These are phyloP conservation scores for Drosophila anomelani DNA, from an alignment of 2,888 invertebrate species.

Conservation along the genomic window DNA sequence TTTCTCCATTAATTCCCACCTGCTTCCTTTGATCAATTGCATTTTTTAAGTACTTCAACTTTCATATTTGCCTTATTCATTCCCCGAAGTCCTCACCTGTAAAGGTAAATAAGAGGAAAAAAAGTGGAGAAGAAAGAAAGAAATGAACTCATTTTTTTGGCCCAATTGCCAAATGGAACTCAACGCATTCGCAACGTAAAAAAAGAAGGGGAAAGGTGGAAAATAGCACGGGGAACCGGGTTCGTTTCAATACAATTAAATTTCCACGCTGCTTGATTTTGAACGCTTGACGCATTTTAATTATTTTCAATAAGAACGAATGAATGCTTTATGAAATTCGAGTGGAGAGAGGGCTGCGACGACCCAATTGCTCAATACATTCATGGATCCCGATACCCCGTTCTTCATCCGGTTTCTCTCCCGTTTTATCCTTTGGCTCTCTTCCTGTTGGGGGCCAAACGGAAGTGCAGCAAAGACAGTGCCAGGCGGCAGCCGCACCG, in stretches of 20 bases:
- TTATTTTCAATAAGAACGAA: constrained; percentile 76
- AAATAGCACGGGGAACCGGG: constrained; percentile 8
- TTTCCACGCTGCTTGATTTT: constrained; percentile 79
- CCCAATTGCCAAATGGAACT: constrained; percentile 48
- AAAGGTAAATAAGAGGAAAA: constrained; percentile 3
- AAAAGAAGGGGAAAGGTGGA: background rate
- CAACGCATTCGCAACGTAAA: constrained; percentile 31
- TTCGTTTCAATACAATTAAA: constrained; percentile 72
- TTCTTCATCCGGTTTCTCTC: background rate
- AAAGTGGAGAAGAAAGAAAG: constrained; percentile 2
- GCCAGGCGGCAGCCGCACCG: constrained; percentile 24
- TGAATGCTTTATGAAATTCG: constrained; percentile 76
- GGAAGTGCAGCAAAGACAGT: constrained; percentile 67
- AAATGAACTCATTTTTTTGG: constrained; percentile 41
- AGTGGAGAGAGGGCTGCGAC: constrained; percentile 26
- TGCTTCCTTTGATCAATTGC: constrained; percentile 30
- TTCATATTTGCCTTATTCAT: constrained; percentile 26
- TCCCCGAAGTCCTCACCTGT: constrained; percentile 17
- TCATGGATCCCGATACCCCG: constrained; percentile 14
- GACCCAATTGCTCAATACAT: constrained; percentile 51
- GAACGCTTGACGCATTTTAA: constrained; percentile 77
- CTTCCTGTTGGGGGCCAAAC: constrained; percentile 49
- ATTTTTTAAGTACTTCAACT: constrained; percentile 23
- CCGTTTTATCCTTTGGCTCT: constrained; percentile 50
- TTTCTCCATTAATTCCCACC: constrained; percentile 13